phyloP scores from a whole-genome alignment of 2,113 vertebrate species.

The Lethenteron reissneri region DNA sequence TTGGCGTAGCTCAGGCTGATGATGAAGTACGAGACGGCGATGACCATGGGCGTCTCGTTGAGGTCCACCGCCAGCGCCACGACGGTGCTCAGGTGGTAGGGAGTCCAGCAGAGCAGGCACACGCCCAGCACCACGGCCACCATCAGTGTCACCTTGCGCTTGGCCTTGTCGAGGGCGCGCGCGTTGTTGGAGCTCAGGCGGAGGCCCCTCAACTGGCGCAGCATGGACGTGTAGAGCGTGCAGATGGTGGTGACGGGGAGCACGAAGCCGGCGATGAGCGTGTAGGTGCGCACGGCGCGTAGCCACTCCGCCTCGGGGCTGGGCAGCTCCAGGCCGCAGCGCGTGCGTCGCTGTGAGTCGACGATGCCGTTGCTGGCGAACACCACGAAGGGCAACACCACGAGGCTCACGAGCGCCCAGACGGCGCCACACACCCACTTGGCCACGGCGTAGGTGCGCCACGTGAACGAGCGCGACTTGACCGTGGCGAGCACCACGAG shows the following conservation, averaged over 20 bases:
- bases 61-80: conserved; percentile 57
- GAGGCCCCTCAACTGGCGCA: conserved; percentile 48
- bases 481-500: conserved; percentile 26
- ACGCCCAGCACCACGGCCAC: conserved; percentile 57
- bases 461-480: conserved; percentile 20
- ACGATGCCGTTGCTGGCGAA: conserved; percentile 25
- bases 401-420: conserved; percentile 24
- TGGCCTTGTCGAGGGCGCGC: conserved; percentile 59
- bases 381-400: conserved; percentile 27
- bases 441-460: conserved; percentile 22
- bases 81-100: conserved; percentile 60
- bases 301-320: conserved; percentile 48
- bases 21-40: conserved; percentile 54
- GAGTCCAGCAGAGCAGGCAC: conserved; percentile 66
- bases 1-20: conserved; percentile 70
- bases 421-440: conserved; percentile 23
- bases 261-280: conserved; percentile 46
- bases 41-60: conserved; percentile 40
- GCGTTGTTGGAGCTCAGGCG: conserved; percentile 43
- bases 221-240: conserved; percentile 48
- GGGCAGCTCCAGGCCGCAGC: conserved; percentile 58
- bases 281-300: conserved; percentile 57
- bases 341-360: conserved; percentile 21
- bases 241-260: conserved; percentile 59
- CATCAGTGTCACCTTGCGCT: conserved; percentile 58